These are phyloP conservation scores for Clanis bilineata DNA, from an alignment of 2,888 invertebrate species.

Conservation along the genomic window DNA sequence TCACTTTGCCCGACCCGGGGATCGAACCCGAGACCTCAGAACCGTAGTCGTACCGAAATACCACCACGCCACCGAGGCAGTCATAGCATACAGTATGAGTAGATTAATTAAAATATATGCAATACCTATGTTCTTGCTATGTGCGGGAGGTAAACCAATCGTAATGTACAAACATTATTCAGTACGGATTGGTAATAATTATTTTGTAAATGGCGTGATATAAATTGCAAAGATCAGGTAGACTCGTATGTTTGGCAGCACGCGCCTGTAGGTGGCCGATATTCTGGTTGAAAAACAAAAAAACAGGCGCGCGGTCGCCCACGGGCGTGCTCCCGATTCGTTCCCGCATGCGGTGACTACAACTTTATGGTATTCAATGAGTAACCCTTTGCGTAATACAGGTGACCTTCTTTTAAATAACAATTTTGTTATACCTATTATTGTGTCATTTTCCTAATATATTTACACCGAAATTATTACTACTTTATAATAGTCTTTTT, in stretches of 20 bases:
- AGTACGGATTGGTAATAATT: background rate
- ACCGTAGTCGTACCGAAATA: too few relatives aligned
- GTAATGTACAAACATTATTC: background rate
- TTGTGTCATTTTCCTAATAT: constrained; percentile 3
- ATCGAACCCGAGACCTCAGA: too few relatives aligned
- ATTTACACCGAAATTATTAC: background rate
- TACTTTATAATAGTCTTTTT: too few relatives aligned
- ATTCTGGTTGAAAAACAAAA: constrained; percentile 59
- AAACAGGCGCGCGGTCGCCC: constrained; percentile 50
- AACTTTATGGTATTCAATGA: constrained; percentile 59
- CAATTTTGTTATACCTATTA: constrained; percentile 10
- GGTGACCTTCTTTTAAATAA: constrained; percentile 58
- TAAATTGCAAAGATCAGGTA: constrained; percentile 32
- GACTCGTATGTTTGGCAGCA: constrained; percentile 45
- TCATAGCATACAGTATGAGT: too few relatives aligned
- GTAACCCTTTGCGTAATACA: constrained; percentile 67
- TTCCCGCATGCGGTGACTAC: constrained; percentile 46
- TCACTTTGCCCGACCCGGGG: too few relatives aligned
- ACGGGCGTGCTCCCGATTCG: constrained; percentile 33
- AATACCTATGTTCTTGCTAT: too few relatives aligned
- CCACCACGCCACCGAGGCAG: too few relatives aligned
- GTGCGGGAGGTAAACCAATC: too few relatives aligned
- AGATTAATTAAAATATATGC: too few relatives aligned
- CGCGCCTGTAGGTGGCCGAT: constrained; percentile 60
- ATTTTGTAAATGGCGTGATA: constrained; percentile 16